Percentiles rank a stretch among this genome's conserved stretches.
Evolutionary conservation across 2,888 invertebrate genomes (phyloP).

Genomic region (Tubiluchus corallicola): DNA sequence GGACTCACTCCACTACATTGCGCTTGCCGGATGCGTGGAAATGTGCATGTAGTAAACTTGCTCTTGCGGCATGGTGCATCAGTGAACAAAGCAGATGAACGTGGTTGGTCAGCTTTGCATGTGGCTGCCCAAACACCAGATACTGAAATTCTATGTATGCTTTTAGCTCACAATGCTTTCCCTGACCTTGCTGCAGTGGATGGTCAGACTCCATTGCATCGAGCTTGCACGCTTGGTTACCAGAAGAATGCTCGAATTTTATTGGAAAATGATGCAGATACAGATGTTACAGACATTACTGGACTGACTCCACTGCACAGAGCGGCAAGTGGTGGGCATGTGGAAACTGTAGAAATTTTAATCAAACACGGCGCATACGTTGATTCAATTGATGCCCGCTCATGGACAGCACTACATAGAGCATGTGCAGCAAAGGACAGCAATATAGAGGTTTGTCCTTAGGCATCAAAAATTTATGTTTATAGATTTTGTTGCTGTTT

Average conservation of each 20-base stretch:
- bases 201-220: conserved; percentile 1
- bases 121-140: neutral
- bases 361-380: neutral
- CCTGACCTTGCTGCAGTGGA: neutral
- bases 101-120: neutral
- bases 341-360: neutral
- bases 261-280: neutral
- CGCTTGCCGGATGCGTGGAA: neutral
- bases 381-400: neutral
- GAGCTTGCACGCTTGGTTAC: neutral
- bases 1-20: neutral
- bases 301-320: neutral
- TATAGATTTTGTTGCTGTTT: too few species aligned
- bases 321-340: neutral
- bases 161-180: neutral
- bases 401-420: neutral
- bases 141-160: neutral
- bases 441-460: too few species aligned
- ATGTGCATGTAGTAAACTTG: neutral
- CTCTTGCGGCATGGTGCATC: neutral
- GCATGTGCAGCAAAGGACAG: neutral
- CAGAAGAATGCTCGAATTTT: neutral
- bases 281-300: neutral
- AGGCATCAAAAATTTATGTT: too few species aligned
- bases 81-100: neutral